phyloP scores from a whole-genome alignment of 2,888 invertebrate species.

The Trichopria drosophilae region DNA sequence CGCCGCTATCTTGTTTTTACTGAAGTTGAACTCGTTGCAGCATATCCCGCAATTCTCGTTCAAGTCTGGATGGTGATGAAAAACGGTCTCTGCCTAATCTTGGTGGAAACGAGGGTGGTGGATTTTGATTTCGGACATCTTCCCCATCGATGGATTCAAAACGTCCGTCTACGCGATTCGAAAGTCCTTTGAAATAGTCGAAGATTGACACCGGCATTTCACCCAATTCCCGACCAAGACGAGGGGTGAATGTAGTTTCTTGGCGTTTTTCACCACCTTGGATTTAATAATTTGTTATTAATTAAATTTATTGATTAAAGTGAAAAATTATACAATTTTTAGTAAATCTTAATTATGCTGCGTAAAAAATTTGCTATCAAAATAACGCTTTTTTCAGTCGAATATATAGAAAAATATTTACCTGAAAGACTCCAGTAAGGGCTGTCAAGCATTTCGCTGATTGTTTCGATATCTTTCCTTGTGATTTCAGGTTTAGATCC shows the following conservation, averaged over 20 bases:
- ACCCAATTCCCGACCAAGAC: constrained; percentile 53
- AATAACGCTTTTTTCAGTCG: no score
- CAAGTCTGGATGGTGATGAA: constrained; percentile 43
- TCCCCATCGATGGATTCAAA: constrained; percentile 42
- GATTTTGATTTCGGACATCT: constrained; percentile 34
- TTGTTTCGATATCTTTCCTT: constrained; percentile 47
- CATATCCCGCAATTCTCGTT: constrained; percentile 41
- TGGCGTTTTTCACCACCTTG: constrained; percentile 47
- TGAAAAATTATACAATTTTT: neutral
- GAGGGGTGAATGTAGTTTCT: constrained; percentile 56
- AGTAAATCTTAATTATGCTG: neutral
- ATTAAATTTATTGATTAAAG: no score
- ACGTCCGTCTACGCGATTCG: constrained; percentile 45
- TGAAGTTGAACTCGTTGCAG: constrained; percentile 30
- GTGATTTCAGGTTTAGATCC: constrained; percentile 46
- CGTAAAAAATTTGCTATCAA: neutral
- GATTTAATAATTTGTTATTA: neutral
- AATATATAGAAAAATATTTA: no score
- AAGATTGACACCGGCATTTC: constrained; percentile 42
- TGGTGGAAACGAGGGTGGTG: constrained; percentile 49
- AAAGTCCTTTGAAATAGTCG: constrained; percentile 41
- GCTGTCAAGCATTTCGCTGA: constrained; percentile 56
- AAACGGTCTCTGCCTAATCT: constrained; percentile 48
- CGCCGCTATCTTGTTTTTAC: no score
- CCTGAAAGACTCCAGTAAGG: constrained; percentile 56